A percentile compares a stretch with the other conserved stretches of the same genome.
phyloP scores from a whole-genome alignment of 2,797 vertebrate genomes.

The Malurus splendens region DNA sequence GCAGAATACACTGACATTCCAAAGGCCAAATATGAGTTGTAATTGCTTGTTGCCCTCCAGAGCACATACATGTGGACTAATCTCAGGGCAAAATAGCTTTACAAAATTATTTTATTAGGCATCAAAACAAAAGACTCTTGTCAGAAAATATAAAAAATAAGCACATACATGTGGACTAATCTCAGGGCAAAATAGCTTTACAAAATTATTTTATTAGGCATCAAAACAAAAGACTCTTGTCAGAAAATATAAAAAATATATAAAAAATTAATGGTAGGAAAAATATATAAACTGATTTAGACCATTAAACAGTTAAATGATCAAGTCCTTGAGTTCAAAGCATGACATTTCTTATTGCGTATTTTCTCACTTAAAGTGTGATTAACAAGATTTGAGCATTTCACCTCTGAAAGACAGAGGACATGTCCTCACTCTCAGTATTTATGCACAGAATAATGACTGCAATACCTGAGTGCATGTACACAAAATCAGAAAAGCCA shows the following conservation, averaged over 20 bases:
- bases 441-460: background rate
- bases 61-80: accelerated
- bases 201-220: background rate
- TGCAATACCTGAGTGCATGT: background rate
- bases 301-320: background rate
- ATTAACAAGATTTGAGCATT: background rate
- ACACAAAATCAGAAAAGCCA: background rate
- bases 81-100: background rate
- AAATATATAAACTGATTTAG: background rate
- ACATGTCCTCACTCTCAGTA: background rate
- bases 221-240: background rate
- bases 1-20: background rate
- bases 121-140: background rate
- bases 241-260: background rate
- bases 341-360: background rate
- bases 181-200: background rate
- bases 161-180: accelerated
- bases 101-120: background rate
- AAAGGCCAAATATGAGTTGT: background rate
- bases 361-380: background rate
- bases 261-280: background rate
- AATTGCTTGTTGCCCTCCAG: background rate
- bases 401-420: background rate
- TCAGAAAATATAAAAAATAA: background rate
- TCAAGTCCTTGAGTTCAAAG: background rate